Evolutionary conservation across 2,113 vertebrate genomes (phyloP).

Genomic region (Lamprotornis superbus): DNA sequence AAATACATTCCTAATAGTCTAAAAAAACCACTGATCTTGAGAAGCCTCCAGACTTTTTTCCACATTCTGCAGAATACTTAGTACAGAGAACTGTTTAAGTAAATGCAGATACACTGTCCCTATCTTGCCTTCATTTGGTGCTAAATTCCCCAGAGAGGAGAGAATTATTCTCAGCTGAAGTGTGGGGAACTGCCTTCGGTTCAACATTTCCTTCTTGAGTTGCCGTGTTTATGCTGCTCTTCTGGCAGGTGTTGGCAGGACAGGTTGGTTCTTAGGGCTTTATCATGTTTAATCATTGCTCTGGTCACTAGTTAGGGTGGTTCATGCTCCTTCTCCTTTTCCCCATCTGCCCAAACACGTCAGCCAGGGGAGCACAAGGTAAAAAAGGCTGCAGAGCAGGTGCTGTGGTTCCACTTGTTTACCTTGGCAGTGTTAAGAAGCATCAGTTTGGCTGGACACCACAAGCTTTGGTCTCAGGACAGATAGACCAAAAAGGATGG

Average conservation of each 20-base stretch:
- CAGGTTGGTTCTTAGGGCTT: not conserved
- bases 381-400: not conserved
- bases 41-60: not conserved
- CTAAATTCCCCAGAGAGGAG: not conserved
- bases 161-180: not conserved
- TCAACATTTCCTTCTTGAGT: not conserved
- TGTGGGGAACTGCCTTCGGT: not conserved
- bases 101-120: not conserved
- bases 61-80: not conserved
- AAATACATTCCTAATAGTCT: constrained; percentile 13
- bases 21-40: not conserved
- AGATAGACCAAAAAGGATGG: not conserved
- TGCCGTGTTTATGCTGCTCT: not conserved
- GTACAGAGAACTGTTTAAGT: not conserved
- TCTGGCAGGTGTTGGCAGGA: not conserved
- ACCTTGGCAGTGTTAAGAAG: not conserved
- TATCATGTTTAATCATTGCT: not conserved
- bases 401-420: not conserved
- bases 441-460: not conserved
- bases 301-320: not conserved
- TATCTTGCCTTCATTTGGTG: not conserved
- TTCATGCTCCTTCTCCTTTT: not conserved
- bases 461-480: not conserved
- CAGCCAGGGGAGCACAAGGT: fast-evolving
- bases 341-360: not conserved